A percentile compares a stretch with the other conserved stretches of the same genome.
These are phyloP conservation scores for Solea senegalensis DNA, from an alignment of 2,113 vertebrate genomes.

Conservation along the genomic window DNA sequence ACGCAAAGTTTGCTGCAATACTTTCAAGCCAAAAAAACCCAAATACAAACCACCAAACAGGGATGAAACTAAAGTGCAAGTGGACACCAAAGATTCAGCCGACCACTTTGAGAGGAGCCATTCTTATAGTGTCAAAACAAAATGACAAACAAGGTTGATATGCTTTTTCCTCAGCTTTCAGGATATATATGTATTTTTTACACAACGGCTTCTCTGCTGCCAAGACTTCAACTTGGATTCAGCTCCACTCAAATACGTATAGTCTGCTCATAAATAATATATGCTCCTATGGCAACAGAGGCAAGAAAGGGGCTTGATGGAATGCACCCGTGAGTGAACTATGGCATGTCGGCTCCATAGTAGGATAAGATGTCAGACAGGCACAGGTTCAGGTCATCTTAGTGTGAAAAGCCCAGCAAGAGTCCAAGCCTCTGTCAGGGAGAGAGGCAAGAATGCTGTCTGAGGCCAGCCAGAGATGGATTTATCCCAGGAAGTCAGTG, in stretches of 20 bases:
- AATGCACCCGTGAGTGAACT: conserved; percentile 29
- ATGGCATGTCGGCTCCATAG: conserved; percentile 22
- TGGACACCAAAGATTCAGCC: conserved; percentile 4
- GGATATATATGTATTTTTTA: background rate
- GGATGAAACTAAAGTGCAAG: background rate
- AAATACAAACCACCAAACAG: background rate
- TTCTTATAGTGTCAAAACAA: conserved; percentile 20
- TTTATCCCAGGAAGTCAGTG: conserved; percentile 30
- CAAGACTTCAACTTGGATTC: conserved; percentile 32
- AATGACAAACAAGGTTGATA: conserved; percentile 10
- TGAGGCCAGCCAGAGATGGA: conserved; percentile 46
- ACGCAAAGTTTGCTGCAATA: background rate
- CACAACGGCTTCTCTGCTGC: conserved; percentile 18
- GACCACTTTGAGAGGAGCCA: conserved; percentile 3
- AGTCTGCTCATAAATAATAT: conserved; percentile 54
- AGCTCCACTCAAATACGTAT: conserved; percentile 18
- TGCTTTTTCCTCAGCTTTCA: conserved; percentile 27
- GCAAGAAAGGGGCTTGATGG: conserved; percentile 26
- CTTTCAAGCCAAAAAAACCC: background rate
- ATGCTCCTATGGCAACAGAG: conserved; percentile 40
- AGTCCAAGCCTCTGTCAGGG: conserved; percentile 27
- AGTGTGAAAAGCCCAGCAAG: conserved; percentile 39
- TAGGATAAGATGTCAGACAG: conserved; percentile 49
- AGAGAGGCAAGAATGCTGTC: conserved; percentile 28
- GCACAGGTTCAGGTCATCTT: conserved; percentile 49